Evolutionary conservation across 2,113 vertebrate genomes (phyloP).

Genomic region (human): DNA sequence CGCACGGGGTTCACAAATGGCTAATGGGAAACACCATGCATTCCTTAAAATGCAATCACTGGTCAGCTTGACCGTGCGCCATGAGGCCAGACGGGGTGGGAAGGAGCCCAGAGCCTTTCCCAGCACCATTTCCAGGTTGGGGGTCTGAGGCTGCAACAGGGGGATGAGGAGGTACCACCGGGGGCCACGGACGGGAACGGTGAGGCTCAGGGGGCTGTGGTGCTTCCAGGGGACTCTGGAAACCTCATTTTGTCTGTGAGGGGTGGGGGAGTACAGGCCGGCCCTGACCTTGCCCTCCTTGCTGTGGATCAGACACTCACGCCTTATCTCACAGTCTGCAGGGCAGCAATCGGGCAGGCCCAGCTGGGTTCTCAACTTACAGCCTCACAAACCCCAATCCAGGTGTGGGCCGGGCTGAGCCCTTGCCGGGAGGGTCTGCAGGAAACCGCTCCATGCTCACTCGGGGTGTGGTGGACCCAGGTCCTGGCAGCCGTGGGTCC

Average conservation of each 20-base stretch:
- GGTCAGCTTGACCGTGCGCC: background rate
- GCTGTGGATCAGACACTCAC: no score
- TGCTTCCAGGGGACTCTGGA: background rate
- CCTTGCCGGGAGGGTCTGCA: accelerated
- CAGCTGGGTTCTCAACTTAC: background rate
- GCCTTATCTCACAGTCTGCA: no score
- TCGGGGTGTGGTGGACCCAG: no score
- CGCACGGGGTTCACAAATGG: background rate
- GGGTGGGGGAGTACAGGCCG: no score
- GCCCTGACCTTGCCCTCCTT: no score
- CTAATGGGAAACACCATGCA: background rate
- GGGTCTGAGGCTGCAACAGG: accelerated
- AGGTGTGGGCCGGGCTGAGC: background rate
- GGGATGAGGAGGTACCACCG: accelerated
- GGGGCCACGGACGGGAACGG: accelerated
- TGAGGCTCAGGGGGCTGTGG: no score
- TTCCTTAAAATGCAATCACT: background rate
- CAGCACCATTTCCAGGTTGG: accelerated
- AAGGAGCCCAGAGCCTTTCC: background rate
- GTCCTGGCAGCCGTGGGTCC: accelerated
- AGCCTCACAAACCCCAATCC: no score
- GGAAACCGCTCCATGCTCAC: accelerated
- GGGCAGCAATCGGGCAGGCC: no score
- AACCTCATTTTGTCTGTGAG: no score
- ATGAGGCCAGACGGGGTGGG: background rate